Evolutionary conservation across 2,888 invertebrate species (phyloP), one percentile per base, ranked within the genome.

Genomic region (Macroteleia sp.): DNA sequence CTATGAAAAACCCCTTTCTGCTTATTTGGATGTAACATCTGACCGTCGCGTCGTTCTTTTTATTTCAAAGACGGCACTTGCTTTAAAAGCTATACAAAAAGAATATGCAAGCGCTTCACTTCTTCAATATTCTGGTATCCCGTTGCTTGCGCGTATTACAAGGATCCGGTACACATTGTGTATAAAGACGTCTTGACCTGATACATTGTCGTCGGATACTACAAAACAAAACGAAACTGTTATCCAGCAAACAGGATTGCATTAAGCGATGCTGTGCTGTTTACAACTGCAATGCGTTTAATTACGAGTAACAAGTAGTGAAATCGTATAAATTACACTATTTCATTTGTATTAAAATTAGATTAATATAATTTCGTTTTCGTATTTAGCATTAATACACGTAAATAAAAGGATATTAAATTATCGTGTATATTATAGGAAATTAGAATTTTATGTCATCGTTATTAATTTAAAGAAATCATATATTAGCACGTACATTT

Each of bases 141-240:
- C 50, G 32, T 73, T 73, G 54, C 25, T 14, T 10, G 50, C 56
- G 50, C 57, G 32, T 57, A 42, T 57, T 30, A 56, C 42, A 30
- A 61, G 34, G 46, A 46, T 48, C 36, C 20, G 20, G 52, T 50
- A 34, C 20, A 74, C 59, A 74, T n/a, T n/a, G 52, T 75, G 57
- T 54, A 52, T 28, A 50, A 61, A 67, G 42, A 67, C 61, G 61
- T 67, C 61, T 75, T 67, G 67, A 75, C 66, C 74, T 54, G 61
- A 67, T 44, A 67, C 52, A 75, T 67, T 61, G 59, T 66, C 67
- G 52, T 28, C 22, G 44, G 57, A 20, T 50, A 25, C 50, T 61
- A 36, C 54, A 46, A 62, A 44, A 71, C 54, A 71, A 62, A 52
- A 62, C 71, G 44, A 56, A 73, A 71, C 56, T 36, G 56, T 41